Base-by-base conservation (phyloP, 2,113 vertebrate species). In the Columba janthina region DNA sequence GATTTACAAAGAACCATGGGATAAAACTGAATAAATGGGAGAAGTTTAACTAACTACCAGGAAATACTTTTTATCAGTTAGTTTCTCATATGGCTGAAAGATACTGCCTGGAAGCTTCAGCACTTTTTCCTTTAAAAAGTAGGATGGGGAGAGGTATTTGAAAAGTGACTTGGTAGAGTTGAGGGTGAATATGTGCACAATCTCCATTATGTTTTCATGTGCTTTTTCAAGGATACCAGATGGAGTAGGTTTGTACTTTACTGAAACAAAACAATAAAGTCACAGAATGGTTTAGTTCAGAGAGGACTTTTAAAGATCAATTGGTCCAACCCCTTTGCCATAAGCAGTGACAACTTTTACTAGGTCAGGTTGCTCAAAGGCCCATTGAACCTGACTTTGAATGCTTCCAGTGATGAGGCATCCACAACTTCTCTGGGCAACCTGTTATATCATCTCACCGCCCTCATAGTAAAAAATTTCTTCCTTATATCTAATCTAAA, bases 201-300 rank as follows among this genome's bases (percentile, higher is more conserved):
- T 15, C 17, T 44, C 40, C 70, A 0, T 53, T 57, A 22, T 5
- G 3, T 1, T 36, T 82, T 54, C 44, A 1, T 56, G 6, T 54
- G 8, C 11, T 66, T 78, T 77, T 78, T 31, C 15, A 58, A 83
- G 8, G 42, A 42, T 86, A 22, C 2, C 28, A 28, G 31, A 61
- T 4, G 28, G 18, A 3, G 2, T 17, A 40, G 13, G 10, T 46
- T 81, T 73, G 7, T 51, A 40, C 46, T 71, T 58, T 62, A 51
- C 26, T 54, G 29, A 15, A 51, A 19, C 18, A 46, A 46, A 46
- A 46, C 18, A 46, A 46, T 19, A 46, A 18, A 46, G 18, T 46
- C 44, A 46, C 44, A 46, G 44, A 46, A 46, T 46, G 44, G 8
- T 46, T 46, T 46, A 46, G 44, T 46, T 46, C 44, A 46, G 44